Evolutionary conservation across 2,113 vertebrate genomes (phyloP), one percentile per base, ranked within the genome.

Genomic region (Trichechus manatus): DNA sequence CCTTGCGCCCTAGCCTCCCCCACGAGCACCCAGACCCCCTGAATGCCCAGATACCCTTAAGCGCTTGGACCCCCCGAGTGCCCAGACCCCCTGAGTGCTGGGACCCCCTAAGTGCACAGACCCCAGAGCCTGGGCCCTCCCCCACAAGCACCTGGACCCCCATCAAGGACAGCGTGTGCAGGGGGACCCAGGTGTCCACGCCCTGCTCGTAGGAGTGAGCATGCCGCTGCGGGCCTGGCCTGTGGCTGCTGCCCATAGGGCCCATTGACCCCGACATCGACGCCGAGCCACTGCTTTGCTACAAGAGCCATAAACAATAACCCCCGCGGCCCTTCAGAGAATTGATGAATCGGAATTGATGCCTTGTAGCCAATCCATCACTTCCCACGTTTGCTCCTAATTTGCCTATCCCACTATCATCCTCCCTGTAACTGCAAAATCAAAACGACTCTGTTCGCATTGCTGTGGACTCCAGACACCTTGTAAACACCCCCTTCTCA

Each of bases 271-370:
- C 92, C 33, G 31, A 33, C 92, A 86, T 92, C 78, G 85, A 87
- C 61, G 84, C 31, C 39, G 31, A 0, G 3, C 66, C 1, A 1
- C 19, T 6, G 36, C 68, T 93, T 72, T 23, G 68, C 77, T 78
- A 61, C 42, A 47, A 75, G 93, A 33, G 29, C 83, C 33, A 92
- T 94, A 95, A 97, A 68, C 93, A 56, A 77, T 47, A 61, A 2
- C 5, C 1, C 80, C 79, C 13, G 39, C 31, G 5, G 39, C 44
- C 72, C 72, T 23, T 74, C n/a, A 29, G 50, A 64, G 33, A 13
- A 82, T 11, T 33, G 75, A 91, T 14, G 25, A 39, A 15, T 29
- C 42, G 9, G 6, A 27, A 87, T 89, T 1, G 61, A 90, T 47
- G 93, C 64, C 77, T 39, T 59, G 15, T 42, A 31, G 22, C 78